phyloP scores from a whole-genome alignment of 2,888 invertebrate species.

The Aphodius sticticus region DNA sequence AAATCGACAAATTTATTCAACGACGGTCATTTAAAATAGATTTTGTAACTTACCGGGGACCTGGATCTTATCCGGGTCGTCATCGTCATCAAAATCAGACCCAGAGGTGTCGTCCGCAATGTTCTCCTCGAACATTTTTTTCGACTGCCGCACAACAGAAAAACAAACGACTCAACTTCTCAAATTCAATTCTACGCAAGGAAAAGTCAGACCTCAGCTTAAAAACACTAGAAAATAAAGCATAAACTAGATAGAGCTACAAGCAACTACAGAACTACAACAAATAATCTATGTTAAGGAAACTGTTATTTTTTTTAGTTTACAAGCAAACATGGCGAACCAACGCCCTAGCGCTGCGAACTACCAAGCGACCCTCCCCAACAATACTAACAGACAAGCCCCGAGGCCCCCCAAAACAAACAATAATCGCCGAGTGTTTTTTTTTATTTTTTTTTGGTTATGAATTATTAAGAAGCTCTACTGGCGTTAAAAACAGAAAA shows the following conservation, averaged over 20 bases:
- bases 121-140: slow-evolving; percentile 57
- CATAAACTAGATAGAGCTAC: not conserved
- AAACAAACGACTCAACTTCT: not conserved
- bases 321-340: slow-evolving; percentile 59
- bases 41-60: slow-evolving; percentile 75
- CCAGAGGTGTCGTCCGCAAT: slow-evolving; percentile 64
- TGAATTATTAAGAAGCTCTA: slow-evolving; percentile 58
- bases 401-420: slow-evolving; percentile 24
- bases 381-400: slow-evolving; percentile 27
- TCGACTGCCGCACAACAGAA: slow-evolving; percentile 30
- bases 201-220: not conserved
- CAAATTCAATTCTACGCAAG: slow-evolving; percentile 17
- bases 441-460: slow-evolving; percentile 59
- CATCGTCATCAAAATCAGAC: slow-evolving; percentile 85
- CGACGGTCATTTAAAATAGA: slow-evolving; percentile 7
- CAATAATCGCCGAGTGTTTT: slow-evolving; percentile 46
- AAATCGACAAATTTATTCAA: slow-evolving; percentile 11
- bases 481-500: slow-evolving; percentile 44
- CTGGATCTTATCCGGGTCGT: slow-evolving; percentile 91
- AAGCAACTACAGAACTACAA: not conserved
- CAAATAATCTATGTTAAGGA: not conserved
- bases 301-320: slow-evolving; percentile 48
- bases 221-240: slow-evolving; percentile 9
- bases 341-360: slow-evolving; percentile 56
- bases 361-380: slow-evolving; percentile 22